phyloP scores from a whole-genome alignment of 2,113 vertebrate genomes.

The Malurus melanocephalus region DNA sequence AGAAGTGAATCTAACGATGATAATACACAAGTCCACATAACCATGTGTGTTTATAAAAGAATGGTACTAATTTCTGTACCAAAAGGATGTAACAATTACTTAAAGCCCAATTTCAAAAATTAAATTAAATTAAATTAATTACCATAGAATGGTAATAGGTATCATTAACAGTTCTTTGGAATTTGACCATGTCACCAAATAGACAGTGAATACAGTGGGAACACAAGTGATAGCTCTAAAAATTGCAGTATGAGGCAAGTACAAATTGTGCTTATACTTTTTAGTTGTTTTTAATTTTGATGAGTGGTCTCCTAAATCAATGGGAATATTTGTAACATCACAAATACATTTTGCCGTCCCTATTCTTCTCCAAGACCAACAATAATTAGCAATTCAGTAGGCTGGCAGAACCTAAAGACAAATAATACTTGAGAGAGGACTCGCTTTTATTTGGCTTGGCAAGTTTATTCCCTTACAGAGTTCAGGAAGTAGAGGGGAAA shows the following conservation, averaged over 20 bases:
- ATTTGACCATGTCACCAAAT: not conserved
- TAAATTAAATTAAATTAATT: not conserved
- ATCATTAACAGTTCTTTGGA: not conserved
- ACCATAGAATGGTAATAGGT: not conserved
- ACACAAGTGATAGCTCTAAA: not conserved
- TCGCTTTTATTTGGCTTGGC: not conserved
- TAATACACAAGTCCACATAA: not conserved
- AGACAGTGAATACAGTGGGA: not conserved
- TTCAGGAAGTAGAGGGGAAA: not conserved
- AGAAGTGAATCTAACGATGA: not conserved
- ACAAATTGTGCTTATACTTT: not conserved
- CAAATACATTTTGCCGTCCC: not conserved
- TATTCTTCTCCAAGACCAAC: not conserved
- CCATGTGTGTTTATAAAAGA: not conserved
- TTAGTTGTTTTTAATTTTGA: not conserved
- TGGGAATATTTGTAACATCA: rapidly evolving
- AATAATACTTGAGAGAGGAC: not conserved
- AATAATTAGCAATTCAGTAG: not conserved
- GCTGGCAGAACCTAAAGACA: not conserved
- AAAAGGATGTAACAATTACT: not conserved
- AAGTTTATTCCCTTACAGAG: not conserved
- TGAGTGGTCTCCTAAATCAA: not conserved
- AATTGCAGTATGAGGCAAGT: not conserved
- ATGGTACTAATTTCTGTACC: not conserved
- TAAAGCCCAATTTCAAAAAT: not conserved